Base-by-base conservation (phyloP, 2,113 vertebrate genomes). In the Dromiciops gliroides region DNA sequence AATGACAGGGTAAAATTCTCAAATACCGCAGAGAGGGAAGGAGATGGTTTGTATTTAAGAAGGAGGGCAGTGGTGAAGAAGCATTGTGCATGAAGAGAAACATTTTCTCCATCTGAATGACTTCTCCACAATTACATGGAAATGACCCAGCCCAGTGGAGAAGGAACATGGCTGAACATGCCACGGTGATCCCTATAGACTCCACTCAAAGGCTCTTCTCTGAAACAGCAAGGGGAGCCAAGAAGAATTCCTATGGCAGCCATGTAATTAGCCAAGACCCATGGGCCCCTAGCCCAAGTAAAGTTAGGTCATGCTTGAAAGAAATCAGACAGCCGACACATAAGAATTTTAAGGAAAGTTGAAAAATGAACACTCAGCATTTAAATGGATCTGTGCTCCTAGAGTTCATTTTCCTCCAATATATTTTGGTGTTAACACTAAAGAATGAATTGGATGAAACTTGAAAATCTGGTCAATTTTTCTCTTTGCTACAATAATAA, bases 11-110 rank as follows among this genome's bases (percentile, higher is more conserved):
- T 94, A 90, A 93, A 95, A 96, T 96, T 96, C 91, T 50, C 92
- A 96, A 96, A 94, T 94, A 91, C 91, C 95, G 93, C 89, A 94
- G 89, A 94, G 83, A 95, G 24, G 52, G 93, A 96, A 94, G 94
- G 26, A 94, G 60, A 94, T 94, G 96, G 89, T 97, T 97, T 95
- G 56, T 44, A 95, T 97, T 97, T 96, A 90, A 91, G 67, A 56
- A 44, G 67, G 90, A 94, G 31, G 52, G 37, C n/a, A 94, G 14
- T 89, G 90, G 89, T 95, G 51, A 88, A 95, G 93, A 95, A 96
- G 95, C 94, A 96, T 4, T 50, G 89, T 89, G 89, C 24, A 51
- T 93, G 95, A 51, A 92, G 96, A 93, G 95, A 95, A 96, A 96
- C 44, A 90, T 92, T 96, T 93, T 94, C 52, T 26, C 49, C 47